Evolutionary conservation across 2,888 invertebrate genomes (phyloP).

Genomic region (Synanthedon myopaeformis): DNA sequence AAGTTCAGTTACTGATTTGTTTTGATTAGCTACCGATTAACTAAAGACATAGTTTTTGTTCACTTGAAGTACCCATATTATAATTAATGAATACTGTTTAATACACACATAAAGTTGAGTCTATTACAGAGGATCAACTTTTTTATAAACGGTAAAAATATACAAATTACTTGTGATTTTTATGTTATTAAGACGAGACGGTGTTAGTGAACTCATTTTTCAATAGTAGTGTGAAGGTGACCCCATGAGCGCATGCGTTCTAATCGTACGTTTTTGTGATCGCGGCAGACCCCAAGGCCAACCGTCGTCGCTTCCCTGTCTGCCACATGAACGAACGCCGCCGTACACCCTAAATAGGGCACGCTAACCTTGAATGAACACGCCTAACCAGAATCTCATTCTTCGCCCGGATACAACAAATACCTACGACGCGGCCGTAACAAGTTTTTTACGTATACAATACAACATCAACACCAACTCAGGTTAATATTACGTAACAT

Average conservation of each 20-base stretch:
- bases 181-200: not conserved
- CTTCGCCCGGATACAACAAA: not conserved
- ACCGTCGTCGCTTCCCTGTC: slow-evolving; percentile 12
- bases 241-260: slow-evolving; percentile 36
- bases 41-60: too few relatives aligned
- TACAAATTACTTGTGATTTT: not conserved
- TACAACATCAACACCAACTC: too few relatives aligned
- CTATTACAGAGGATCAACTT: too few relatives aligned
- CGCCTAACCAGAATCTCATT: slow-evolving; percentile 4
- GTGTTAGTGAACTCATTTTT: slow-evolving; percentile 2
- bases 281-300: slow-evolving; percentile 14
- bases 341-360: slow-evolving; percentile 21
- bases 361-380: slow-evolving; percentile 24
- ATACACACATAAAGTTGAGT: too few relatives aligned
- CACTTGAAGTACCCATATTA: too few relatives aligned
- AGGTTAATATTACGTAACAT: too few relatives aligned
- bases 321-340: slow-evolving; percentile 15
- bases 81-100: too few relatives aligned
- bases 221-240: slow-evolving; percentile 21
- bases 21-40: too few relatives aligned
- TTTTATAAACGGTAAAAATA: not conserved
- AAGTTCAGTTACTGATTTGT: too few relatives aligned
- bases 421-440: not conserved
- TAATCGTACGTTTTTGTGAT: slow-evolving; percentile 15
- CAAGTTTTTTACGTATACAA: too few relatives aligned